These are phyloP conservation scores for Drosophila dives DNA, from an alignment of 2,888 invertebrate species.

Conservation along the genomic window DNA sequence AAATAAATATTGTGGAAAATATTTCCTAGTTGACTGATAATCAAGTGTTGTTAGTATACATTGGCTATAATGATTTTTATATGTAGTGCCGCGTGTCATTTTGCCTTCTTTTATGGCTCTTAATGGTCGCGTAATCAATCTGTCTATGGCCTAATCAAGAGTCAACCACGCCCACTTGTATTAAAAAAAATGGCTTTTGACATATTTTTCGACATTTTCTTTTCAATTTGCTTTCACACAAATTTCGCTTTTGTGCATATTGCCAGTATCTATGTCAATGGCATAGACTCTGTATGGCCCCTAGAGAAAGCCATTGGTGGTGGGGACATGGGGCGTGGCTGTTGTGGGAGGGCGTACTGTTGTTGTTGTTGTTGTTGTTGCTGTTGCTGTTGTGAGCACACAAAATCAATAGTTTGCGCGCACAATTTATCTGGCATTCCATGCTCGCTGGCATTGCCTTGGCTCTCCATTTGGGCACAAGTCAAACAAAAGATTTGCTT, in stretches of 20 bases:
- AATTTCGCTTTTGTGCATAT: conserved; percentile 49
- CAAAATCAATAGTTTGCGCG: conserved; percentile 73
- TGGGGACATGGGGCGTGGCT: background rate
- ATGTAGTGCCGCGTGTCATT: conserved; percentile 7
- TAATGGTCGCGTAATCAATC: conserved; percentile 54
- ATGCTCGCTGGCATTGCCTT: conserved; percentile 37
- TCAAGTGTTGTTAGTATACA: background rate
- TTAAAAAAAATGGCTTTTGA: conserved; percentile 76
- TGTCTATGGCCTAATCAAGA: conserved; percentile 63
- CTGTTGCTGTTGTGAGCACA: conserved; percentile 18
- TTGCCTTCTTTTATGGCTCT: conserved; percentile 23
- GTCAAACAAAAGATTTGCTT: conserved; percentile 65
- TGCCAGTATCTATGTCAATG: conserved; percentile 70
- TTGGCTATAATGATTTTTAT: background rate
- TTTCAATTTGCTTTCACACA: conserved; percentile 66
- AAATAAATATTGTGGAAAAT: background rate
- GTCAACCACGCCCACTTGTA: conserved; percentile 48
- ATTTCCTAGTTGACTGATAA: background rate
- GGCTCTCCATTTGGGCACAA: conserved; percentile 58
- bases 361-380: conserved; percentile 2
- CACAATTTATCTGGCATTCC: conserved; percentile 57
- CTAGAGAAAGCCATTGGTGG: background rate
- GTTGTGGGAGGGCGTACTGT: background rate
- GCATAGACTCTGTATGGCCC: conserved; percentile 60
- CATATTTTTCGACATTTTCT: conserved; percentile 70